Evolutionary conservation across 2,113 vertebrate genomes (phyloP).

Genomic region (Xiphophorus maculatus): DNA sequence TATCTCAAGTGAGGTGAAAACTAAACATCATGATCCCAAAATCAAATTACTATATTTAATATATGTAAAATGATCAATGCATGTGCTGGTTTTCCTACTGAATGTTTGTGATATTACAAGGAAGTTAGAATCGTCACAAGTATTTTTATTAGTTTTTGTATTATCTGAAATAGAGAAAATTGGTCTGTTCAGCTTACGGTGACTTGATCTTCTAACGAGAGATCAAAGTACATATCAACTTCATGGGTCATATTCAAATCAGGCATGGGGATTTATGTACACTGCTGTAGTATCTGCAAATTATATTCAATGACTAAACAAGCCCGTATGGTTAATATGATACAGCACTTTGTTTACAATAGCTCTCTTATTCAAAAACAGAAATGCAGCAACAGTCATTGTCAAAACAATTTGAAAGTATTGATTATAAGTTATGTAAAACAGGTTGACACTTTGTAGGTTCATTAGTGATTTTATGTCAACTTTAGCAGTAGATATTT

Average conservation of each 20-base stretch:
- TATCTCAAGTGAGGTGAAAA: conserved; percentile 16
- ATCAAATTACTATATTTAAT: background rate
- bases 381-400: background rate
- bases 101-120: background rate
- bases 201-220: background rate
- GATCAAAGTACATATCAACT: background rate
- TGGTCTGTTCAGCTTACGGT: background rate
- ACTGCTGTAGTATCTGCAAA: background rate
- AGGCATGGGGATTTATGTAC: background rate
- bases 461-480: background rate
- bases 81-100: background rate
- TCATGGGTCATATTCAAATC: background rate
- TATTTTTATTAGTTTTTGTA: background rate
- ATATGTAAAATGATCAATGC: background rate
- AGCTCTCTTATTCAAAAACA: background rate
- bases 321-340: background rate
- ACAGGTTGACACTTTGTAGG: background rate
- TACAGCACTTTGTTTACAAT: background rate
- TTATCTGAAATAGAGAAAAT: background rate
- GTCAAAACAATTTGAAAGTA: background rate
- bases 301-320: background rate
- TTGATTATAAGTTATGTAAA: background rate
- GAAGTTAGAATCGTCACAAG: background rate
- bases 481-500: no score
- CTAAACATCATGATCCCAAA: background rate